Base-by-base conservation (phyloP, 2,113 vertebrate species). In the Morone saxatilis region DNA sequence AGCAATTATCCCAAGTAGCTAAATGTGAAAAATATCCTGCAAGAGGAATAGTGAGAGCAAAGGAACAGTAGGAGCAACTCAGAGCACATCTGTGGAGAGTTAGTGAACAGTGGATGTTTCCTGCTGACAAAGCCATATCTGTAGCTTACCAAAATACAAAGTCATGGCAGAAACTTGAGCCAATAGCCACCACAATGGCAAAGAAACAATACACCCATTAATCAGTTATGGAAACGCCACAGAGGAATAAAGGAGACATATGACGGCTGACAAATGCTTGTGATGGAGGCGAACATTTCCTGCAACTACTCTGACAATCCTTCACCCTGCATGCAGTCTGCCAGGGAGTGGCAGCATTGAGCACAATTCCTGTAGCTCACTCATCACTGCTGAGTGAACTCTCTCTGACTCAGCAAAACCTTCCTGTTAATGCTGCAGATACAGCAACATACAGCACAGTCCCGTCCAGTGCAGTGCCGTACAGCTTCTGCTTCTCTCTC, bases 371-470 rank as follows among this genome's bases (percentile, higher is more conserved):
- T 22, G 38, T 10, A 1, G 75, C 86, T 87, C 80, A 53, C 80
- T 92, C 85, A 85, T 83, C 81, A 81, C 75, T 87, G 86, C 87
- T 86, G 84, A 10, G 60, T 77, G 86, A 80, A 86, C 80, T 88
- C 76, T 82, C 90, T 94, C 93, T 94, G 94, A 94, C 93, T 95
- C 94, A 95, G 94, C 94, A 93, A 87, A 93, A 90, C 45, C 73
- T 20, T 57, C n/a, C 41, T 50, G 67, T 70, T 48, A 65, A 73
- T 87, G 85, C 83, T 86, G 92, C 87, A 92, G 88, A 88, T 81
- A 61, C 74, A 89, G 85, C 82, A 85, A n/a, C 78, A 71, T 31
- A 65, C 60, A 79, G 40, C 22, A 48, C 40, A 66, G 70, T 13
- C 5, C 65, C 66, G 62, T 62, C 53, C 53, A 77, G 78, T 75